These are phyloP conservation scores for Pelecanus crispus DNA, from an alignment of 2,113 vertebrate genomes.

Conservation along the genomic window DNA sequence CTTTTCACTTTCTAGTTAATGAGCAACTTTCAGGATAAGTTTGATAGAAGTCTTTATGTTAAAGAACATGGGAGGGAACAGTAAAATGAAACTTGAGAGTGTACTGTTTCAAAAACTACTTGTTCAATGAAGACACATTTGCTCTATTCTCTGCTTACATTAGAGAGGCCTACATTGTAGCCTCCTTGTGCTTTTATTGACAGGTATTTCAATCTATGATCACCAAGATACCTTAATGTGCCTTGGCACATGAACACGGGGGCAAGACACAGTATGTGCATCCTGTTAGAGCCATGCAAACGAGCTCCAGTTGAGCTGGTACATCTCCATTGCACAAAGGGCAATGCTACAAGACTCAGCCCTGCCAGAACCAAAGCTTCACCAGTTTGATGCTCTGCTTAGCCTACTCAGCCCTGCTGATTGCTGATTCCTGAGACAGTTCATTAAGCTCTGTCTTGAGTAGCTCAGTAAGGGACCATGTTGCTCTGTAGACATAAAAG, in stretches of 20 bases:
- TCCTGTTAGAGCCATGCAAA: neutral
- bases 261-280: neutral
- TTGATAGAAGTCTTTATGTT: neutral
- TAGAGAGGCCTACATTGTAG: neutral
- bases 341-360: neutral
- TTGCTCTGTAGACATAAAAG: neutral
- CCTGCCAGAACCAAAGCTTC: neutral
- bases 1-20: slow-evolving; percentile 22
- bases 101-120: neutral
- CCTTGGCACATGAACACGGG: neutral
- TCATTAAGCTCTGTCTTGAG: neutral
- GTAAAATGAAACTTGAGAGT: neutral
- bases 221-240: neutral
- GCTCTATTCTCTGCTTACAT: neutral
- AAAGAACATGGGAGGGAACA: neutral
- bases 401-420: neutral
- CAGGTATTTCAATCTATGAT: neutral
- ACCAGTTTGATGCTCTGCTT: neutral
- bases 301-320: neutral
- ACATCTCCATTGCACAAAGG: neutral
- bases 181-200: neutral
- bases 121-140: neutral
- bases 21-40: neutral
- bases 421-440: neutral
- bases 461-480: neutral